These are phyloP conservation scores for Drosophila neoperkinsi DNA, from an alignment of 2,888 invertebrate species.

Conservation along the genomic window DNA sequence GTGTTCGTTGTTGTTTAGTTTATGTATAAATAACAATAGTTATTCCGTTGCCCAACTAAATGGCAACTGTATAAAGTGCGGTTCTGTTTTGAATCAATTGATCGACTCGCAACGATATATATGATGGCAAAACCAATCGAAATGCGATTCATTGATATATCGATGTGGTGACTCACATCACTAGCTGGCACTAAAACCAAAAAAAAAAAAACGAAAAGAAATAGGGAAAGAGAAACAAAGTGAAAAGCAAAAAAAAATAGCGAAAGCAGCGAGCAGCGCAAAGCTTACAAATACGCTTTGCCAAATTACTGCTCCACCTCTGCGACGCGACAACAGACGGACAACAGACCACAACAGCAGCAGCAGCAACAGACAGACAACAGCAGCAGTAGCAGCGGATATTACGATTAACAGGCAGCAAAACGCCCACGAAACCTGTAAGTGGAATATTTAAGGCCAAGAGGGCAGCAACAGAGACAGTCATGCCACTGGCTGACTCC, in stretches of 20 bases:
- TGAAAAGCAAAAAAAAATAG: constrained; percentile 42
- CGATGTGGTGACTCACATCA: constrained; percentile 29
- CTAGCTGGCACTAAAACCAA: constrained; percentile 38
- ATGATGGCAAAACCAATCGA: neutral
- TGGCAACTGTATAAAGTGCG: neutral
- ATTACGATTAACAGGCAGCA: constrained; percentile 26
- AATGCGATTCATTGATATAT: constrained; percentile 4
- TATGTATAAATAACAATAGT: neutral
- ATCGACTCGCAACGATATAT: constrained; percentile 11
- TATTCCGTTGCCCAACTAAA: neutral
- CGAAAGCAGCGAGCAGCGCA: constrained; percentile 33
- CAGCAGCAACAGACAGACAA: constrained; percentile 24
- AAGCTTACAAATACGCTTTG: constrained; percentile 31
- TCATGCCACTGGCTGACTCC: constrained; percentile 84
- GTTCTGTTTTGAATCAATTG: neutral
- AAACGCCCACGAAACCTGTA: constrained; percentile 55
- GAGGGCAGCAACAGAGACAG: constrained; percentile 47
- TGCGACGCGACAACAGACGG: constrained; percentile 8
- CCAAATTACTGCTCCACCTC: constrained; percentile 26
- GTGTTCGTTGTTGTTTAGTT: neutral
- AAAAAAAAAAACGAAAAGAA: constrained; percentile 26
- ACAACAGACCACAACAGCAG: constrained; percentile 14
- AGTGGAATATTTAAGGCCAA: constrained; percentile 49
- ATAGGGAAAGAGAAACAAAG: constrained; percentile 36
- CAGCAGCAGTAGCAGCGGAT: constrained; percentile 18